Evolutionary conservation across 1,140 invertebrate species (phyloP).

Genomic region (Melanaphis sacchari): DNA sequence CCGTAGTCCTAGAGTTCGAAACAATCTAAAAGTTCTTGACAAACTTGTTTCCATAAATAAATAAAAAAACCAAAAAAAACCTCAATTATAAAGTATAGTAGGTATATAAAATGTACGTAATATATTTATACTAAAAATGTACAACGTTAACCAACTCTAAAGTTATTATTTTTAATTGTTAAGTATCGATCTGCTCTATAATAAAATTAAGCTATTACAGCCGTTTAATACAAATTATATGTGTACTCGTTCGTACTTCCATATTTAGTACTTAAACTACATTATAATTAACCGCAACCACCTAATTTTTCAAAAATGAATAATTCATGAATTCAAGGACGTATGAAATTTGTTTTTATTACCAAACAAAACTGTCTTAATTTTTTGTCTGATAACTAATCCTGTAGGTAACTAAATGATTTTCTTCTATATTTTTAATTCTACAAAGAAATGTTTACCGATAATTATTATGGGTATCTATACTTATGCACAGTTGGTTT

Average conservation of each 20-base stretch:
- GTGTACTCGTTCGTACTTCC: background rate
- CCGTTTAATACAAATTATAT: background rate
- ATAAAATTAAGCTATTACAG: background rate
- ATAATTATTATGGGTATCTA: too few relatives aligned
- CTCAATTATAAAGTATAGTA: background rate
- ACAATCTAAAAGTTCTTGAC: constrained; percentile 89
- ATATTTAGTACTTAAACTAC: background rate
- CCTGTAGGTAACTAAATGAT: too few relatives aligned
- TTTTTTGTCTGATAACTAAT: too few relatives aligned
- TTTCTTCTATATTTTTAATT: background rate
- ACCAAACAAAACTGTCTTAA: background rate
- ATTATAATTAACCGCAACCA: background rate
- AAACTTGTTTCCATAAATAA: constrained; percentile 80
- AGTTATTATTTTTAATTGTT: background rate
- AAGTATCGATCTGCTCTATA: background rate
- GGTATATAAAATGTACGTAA: too few relatives aligned
- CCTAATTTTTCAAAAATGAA: background rate
- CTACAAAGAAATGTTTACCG: too few relatives aligned
- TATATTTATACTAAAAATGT: background rate
- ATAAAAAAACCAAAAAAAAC: background rate
- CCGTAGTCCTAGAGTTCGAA: constrained; percentile 89
- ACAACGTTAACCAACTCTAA: background rate
- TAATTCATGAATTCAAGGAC: background rate
- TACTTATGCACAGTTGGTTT: too few relatives aligned
- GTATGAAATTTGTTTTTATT: background rate